Evolutionary conservation across 2,888 invertebrate genomes (phyloP).

Genomic region (Drosophila acutilabella): DNA sequence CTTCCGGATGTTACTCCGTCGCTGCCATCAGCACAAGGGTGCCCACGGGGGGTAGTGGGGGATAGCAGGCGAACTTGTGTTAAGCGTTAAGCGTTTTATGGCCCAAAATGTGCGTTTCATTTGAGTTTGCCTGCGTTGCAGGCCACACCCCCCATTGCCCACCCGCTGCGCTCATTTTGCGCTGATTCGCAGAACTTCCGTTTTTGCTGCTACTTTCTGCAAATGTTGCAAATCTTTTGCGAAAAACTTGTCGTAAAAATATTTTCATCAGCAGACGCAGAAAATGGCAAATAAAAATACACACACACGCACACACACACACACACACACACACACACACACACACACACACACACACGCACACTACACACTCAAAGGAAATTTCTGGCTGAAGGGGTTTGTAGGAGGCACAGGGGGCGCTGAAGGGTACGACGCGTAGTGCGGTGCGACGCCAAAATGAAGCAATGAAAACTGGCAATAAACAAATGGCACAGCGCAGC

Average conservation of each 20-base stretch:
- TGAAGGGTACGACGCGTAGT: not conserved
- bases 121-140: constrained; percentile 29
- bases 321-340: not conserved
- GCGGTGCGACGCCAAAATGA: constrained; percentile 40
- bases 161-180: constrained; percentile 47
- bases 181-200: constrained; percentile 71
- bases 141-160: not conserved
- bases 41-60: not conserved
- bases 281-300: constrained; percentile 38
- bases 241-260: constrained; percentile 80
- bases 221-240: constrained; percentile 80
- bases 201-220: constrained; percentile 62
- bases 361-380: not conserved
- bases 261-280: constrained; percentile 70
- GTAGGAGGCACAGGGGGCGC: not conserved
- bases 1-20: constrained; percentile 57
- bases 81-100: constrained; percentile 74
- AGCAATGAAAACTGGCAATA: constrained; percentile 78
- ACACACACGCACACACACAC: no score
- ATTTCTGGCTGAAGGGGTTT: not conserved
- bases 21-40: not conserved
- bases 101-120: constrained; percentile 75
- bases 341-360: not conserved
- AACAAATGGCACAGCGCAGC: constrained; percentile 76
- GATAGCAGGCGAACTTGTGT: not conserved